Evolutionary conservation across 2,888 invertebrate species (phyloP).

Genomic region (Agrotis segetum): DNA sequence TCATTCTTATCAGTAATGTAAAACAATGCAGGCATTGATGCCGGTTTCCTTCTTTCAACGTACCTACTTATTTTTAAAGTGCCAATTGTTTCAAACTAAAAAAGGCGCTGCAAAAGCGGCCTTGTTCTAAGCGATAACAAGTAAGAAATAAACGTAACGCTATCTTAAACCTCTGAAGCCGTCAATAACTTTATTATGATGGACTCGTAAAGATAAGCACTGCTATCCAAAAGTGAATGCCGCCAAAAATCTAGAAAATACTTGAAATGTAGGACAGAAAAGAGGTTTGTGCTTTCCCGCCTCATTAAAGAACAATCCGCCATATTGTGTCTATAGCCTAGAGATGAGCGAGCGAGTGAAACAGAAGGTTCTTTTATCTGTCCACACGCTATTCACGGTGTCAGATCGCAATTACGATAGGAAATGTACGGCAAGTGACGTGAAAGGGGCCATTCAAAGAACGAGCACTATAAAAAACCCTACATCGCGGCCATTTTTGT

Average conservation of each 20-base stretch:
- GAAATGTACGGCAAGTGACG: conserved; percentile 70
- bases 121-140: conserved; percentile 17
- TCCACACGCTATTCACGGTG: conserved; percentile 72
- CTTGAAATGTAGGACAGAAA: conserved; percentile 14
- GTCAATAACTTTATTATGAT: conserved; percentile 29
- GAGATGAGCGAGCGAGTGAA: conserved; percentile 56
- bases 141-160: conserved; percentile 31
- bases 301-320: conserved; percentile 46
- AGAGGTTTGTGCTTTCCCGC: conserved; percentile 18
- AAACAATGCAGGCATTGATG: not conserved
- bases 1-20: not conserved
- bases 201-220: conserved; percentile 34
- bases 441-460: conserved; percentile 69
- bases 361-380: conserved; percentile 66
- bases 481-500: conserved; percentile 53
- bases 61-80: not conserved
- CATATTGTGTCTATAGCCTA: conserved; percentile 50
- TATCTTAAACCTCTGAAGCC: conserved; percentile 7
- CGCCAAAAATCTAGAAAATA: conserved; percentile 13
- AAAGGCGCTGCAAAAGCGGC: conserved; percentile 2
- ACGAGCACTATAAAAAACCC: conserved; percentile 65
- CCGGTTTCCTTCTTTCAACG: not conserved
- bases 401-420: conserved; percentile 79
- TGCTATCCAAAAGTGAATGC: conserved; percentile 3
- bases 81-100: not conserved